Base-by-base conservation (phyloP, 2,888 invertebrate species). In the Drosophila recens region DNA sequence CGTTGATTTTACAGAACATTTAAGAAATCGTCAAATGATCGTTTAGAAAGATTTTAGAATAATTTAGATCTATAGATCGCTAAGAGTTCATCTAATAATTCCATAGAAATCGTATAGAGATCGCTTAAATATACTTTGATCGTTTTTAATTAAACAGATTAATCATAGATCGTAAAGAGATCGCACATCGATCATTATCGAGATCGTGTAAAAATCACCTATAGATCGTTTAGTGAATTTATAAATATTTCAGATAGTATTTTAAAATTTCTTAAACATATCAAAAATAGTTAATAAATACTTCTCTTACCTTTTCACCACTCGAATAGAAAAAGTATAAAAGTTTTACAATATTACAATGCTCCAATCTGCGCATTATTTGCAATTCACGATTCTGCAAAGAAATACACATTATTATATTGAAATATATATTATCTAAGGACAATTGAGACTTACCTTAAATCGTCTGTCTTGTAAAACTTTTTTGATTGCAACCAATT, bases 241-340 rank as follows among this genome's bases (percentile, higher is more conserved):
- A 10, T 2, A 30, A 8, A 11, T 42, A 30, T 42, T 17, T 27
- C 5, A 23, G 23, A 23, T 27, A 27, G 5, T 27, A 27, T 8
- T 30, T 30, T 0, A 30, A 30, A 30, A 30, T 1, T 8, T 30
- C 30, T 30, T 1, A 8, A 9, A 13, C 23, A 27, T 8, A 54
- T 27, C n/a, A 36, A n/a, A 46, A n/a, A 23, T 15, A 51, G 17
- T 63, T 57, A n/a, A n/a, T n/a, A 1, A n/a, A n/a, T 17, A 33
- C 23, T 9, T 13, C 23, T 67, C 94, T 95, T 94, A 98, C 98
- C 97, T 98, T 99, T 95, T 99, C 99, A 93, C 99, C 99, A 94
- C 98, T 98, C 93, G 99, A 99, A 95, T 99, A 99, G 95, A 99
- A 99, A 96, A 98, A 99, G 95, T 98, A 99, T 95, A 98, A 98